Base-by-base conservation (phyloP, 2,888 invertebrate species). In the Drosophila macrothrix region DNA sequence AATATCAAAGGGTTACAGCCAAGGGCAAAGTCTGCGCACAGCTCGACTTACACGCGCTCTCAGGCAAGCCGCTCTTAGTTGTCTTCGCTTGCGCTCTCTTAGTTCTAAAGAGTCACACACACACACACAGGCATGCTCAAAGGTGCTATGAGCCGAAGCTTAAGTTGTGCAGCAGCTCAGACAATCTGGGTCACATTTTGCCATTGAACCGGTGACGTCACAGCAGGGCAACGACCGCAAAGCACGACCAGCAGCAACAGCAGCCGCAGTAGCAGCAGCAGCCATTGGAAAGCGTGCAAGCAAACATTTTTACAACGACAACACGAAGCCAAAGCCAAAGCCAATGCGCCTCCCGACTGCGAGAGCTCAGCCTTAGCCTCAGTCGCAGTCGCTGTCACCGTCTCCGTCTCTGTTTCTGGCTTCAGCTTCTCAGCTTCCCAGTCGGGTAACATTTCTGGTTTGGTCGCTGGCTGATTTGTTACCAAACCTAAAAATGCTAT, bases 151-250 rank as follows among this genome's bases (percentile, higher is more conserved):
- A 67, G 76, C 68, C 70, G 68, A 78, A 86, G 90, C 86, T 87
- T 90, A 86, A 46, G 90, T 82, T 89, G 90, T 86, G 90, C 90
- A 90, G 92, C 92, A 90, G 92, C 92, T 91, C 93, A 93, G 93
- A 93, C 93, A 93, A 93, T 93, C 93, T 93, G 93, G 93, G 93
- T 93, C 93, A 93, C 91, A 93, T 92, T 93, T 93, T 93, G 93
- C 93, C 93, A 93, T 93, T 93, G 93, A 93, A 93, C 93, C 92
- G 93, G 91, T 93, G 93, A 93, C 93, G 93, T 93, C 93, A 93
- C 90, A 90, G 74, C 82, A 86, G 93, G 90, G 91, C 93, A 92
- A 90, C 91, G 92, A 92, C 91, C 92, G 90, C 84, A 85, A 85
- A 91, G 89, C 89, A 90, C 82, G 87, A 85, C 84, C 88, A 91